These are phyloP conservation scores for Apogon hyalosoma DNA, from an alignment of 2,797 vertebrate species.

Conservation along the genomic window DNA sequence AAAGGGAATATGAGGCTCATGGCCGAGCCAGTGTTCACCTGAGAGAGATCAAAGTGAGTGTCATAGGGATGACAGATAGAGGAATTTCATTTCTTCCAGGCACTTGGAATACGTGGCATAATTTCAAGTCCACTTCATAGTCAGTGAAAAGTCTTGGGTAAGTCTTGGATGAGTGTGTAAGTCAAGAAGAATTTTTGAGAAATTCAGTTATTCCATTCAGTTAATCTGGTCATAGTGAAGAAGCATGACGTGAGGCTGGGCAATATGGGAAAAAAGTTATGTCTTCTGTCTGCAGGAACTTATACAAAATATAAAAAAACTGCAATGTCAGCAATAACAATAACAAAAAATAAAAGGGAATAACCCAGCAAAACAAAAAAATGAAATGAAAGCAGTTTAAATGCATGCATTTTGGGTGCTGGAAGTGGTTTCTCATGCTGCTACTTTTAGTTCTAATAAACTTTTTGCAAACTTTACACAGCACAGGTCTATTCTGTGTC, in stretches of 20 bases:
- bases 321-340: too few relatives aligned
- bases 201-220: conserved; percentile 1
- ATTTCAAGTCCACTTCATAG: conserved; percentile 23
- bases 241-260: conserved; percentile 5
- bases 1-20: conserved; percentile 28
- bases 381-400: too few relatives aligned
- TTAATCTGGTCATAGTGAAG: conserved; percentile 8
- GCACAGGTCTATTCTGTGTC: too few relatives aligned
- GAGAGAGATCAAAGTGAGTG: conserved; percentile 58
- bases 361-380: too few relatives aligned
- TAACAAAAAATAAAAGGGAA: too few relatives aligned
- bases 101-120: conserved; percentile 29
- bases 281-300: too few relatives aligned
- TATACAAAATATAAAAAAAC: too few relatives aligned
- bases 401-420: too few relatives aligned
- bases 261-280: too few relatives aligned
- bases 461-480: too few relatives aligned
- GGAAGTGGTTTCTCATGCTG: too few relatives aligned
- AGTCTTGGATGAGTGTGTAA: conserved; percentile 20
- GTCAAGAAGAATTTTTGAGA: background rate
- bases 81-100: conserved; percentile 46
- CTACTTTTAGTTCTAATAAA: too few relatives aligned
- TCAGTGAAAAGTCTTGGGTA: conserved; percentile 25
- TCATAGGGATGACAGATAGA: conserved; percentile 35
- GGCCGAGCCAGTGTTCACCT: conserved; percentile 42